Base-by-base conservation (phyloP, 2,888 invertebrate species). In the Mythimna pallens region DNA sequence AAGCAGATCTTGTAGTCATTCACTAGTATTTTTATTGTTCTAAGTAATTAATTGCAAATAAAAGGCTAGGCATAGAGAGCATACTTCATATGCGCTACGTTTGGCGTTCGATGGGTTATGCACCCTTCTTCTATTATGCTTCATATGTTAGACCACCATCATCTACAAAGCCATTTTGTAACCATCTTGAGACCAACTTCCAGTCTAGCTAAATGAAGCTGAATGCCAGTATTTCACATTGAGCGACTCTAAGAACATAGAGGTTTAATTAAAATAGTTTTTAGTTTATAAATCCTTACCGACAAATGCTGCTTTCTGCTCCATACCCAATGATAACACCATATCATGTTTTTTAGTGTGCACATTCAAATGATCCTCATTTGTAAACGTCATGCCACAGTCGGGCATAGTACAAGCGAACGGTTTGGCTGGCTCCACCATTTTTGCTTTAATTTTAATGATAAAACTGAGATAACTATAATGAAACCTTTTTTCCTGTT, bases 331-430 rank as follows among this genome's bases (percentile, higher is more conserved):
- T 86, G 98, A 98, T 70, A 99, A 92, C n/a, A 97, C 97, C 98
- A 99, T 98, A 81, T 98, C 98, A 89, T 98, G 98, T 89, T 98
- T 98, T 89, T 98, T 98, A 74, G 97, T 97, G 87, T 98, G 98
- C 1, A 98, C 98, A 58, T 97, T 97, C 47, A 98, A 94, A 87
- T 98, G 98, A 88, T 98, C 98, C 90, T 98, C 98, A 90, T 98
- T 98, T 0, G 97, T 97, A 88, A 98, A 98, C 61, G 97, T 97
- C 98, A 98, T 98, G 25, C 97, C 97, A 91, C 98, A 98, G 61
- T 97, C 98, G 5, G 97, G 95, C 55, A 97, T 96, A 12, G 97
- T 94, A 90, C 98, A 98, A 0, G 97, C 97, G 89, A 98, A 98
- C 0, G 98, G 98, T 91, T 97, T 98, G 74, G 97, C 97, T 2